Conservation (phyloP, 2,113 vertebrate species). For the Panthera tigris region DNA sequence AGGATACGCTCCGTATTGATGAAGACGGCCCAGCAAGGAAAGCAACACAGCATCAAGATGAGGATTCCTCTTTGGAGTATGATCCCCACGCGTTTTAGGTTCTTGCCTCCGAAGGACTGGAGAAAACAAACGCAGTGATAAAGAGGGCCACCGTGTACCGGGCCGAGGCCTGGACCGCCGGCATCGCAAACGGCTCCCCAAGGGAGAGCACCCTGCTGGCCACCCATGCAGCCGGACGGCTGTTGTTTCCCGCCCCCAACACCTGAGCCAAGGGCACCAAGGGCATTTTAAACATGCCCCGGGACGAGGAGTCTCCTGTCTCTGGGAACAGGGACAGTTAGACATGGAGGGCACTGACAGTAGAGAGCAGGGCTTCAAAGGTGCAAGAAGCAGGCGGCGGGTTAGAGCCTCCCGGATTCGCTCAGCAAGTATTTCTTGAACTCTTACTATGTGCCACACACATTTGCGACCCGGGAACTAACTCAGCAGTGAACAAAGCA, state of each 20-base stretch:
- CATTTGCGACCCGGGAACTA: no score
- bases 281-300: background rate
- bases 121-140: background rate
- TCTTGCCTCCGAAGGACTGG: slow-evolving; percentile 93
- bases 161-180: background rate
- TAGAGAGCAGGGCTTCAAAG: background rate
- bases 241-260: no score
- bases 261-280: background rate
- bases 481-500: background rate
- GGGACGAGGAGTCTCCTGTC: background rate
- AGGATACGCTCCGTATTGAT: slow-evolving; percentile 90
- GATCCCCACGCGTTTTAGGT: slow-evolving; percentile 90
- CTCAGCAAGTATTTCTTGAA: no score
- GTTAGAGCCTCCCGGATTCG: background rate
- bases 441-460: background rate
- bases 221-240: rapidly evolving
- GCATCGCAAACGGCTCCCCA: background rate
- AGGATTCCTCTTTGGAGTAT: slow-evolving; percentile 90
- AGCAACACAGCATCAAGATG: slow-evolving; percentile 91
- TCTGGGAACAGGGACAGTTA: background rate
- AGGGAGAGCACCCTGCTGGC: background rate
- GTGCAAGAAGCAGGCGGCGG: background rate
- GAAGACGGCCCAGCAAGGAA: slow-evolving; percentile 92
- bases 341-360: background rate
- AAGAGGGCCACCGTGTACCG: rapidly evolving